Percentiles rank a stretch among this genome's conserved stretches.
These are phyloP conservation scores for Tetragonula clypearis DNA, from an alignment of 1,140 invertebrate genomes.

Conservation along the genomic window DNA sequence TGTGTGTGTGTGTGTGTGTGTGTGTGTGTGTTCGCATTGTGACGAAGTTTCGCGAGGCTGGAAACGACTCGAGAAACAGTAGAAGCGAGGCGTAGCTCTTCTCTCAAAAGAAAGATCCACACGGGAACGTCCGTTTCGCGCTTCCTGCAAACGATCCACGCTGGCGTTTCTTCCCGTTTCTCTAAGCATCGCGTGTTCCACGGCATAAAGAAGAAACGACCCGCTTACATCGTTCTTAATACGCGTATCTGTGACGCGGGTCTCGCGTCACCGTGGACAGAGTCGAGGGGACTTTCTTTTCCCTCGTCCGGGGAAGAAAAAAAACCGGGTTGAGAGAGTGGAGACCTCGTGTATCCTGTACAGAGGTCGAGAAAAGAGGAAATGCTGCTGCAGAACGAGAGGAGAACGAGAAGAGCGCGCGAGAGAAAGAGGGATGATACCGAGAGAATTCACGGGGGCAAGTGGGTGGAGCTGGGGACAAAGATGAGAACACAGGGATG, in stretches of 20 bases:
- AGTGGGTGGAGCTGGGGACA: not conserved
- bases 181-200: not conserved
- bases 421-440: no score
- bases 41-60: not conserved
- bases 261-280: slow-evolving; percentile 18
- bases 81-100: not conserved
- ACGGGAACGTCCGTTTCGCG: slow-evolving; percentile 11
- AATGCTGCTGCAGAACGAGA: not conserved
- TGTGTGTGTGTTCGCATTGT: not conserved
- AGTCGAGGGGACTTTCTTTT: slow-evolving; percentile 28
- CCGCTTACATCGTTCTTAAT: slow-evolving; percentile 49
- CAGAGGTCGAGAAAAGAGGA: slow-evolving; percentile 10
- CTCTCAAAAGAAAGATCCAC: slow-evolving; percentile 8
- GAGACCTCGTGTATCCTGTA: slow-evolving; percentile 6
- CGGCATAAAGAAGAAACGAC: not conserved
- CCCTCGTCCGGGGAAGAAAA: not conserved
- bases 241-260: slow-evolving; percentile 25
- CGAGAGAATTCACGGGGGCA: not conserved
- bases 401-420: not conserved
- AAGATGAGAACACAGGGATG: not conserved
- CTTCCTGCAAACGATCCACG: not conserved
- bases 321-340: slow-evolving; percentile 33
- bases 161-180: not conserved
- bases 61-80: not conserved
- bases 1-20: no score